A percentile compares a stretch with the other conserved stretches of the same genome.
These are phyloP conservation scores for Charadrius vociferus DNA, from an alignment of 2,113 vertebrate species.

Conservation along the genomic window DNA sequence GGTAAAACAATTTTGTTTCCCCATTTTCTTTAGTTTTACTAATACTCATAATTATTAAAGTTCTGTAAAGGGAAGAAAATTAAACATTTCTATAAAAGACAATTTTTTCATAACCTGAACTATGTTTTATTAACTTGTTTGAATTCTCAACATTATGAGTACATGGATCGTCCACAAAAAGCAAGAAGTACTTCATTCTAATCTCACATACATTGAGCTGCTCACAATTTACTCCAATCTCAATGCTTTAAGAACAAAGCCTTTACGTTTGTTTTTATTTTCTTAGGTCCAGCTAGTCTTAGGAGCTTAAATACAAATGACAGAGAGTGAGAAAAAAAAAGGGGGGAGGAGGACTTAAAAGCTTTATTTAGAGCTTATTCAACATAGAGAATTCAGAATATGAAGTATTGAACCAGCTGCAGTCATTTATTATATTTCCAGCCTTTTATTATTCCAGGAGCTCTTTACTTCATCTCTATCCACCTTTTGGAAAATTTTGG, in stretches of 20 bases:
- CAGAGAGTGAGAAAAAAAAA: background rate
- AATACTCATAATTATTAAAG: background rate
- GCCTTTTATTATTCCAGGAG: background rate
- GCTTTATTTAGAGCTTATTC: background rate
- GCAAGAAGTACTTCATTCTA: background rate
- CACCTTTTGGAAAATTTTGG: background rate
- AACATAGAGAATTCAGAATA: background rate
- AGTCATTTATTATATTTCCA: background rate
- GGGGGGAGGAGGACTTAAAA: background rate
- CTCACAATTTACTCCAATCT: background rate
- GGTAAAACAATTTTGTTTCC: background rate
- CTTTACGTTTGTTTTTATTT: background rate
- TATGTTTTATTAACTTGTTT: background rate
- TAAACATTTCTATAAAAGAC: background rate
- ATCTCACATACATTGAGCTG: background rate
- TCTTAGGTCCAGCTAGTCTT: background rate
- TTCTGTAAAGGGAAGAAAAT: background rate
- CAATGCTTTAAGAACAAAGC: background rate
- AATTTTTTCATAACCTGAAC: background rate
- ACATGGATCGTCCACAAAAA: background rate
- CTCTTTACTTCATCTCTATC: background rate
- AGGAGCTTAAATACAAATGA: background rate
- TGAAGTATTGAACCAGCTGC: background rate
- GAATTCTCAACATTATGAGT: background rate
- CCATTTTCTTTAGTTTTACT: background rate